These are phyloP conservation scores for Phaonia tiefii DNA, from an alignment of 2,888 invertebrate species.

Conservation along the genomic window DNA sequence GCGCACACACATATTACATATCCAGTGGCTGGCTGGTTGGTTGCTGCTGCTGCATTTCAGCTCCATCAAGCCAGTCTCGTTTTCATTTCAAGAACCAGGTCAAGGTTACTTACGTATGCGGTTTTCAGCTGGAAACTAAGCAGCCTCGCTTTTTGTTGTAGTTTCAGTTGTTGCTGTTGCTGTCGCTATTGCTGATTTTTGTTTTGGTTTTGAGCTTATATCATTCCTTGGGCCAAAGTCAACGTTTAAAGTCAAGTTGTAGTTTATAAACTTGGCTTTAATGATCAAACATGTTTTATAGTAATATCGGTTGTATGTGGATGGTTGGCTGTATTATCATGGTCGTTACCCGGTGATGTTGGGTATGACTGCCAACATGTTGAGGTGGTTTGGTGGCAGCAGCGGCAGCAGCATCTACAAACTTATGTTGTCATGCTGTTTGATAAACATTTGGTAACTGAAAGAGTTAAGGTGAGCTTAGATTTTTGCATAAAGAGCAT, in stretches of 20 bases:
- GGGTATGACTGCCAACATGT: conserved; percentile 10
- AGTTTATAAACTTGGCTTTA: conserved; percentile 41
- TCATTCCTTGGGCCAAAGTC: conserved; percentile 59
- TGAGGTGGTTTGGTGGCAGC: neutral
- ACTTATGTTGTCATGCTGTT: neutral
- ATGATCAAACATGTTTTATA: conserved; percentile 48
- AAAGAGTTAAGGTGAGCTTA: neutral
- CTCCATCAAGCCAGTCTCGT: conserved; percentile 70
- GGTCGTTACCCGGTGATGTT: conserved; percentile 1
- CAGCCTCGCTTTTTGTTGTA: conserved; percentile 11
- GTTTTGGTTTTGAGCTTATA: neutral
- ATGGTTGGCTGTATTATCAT: neutral
- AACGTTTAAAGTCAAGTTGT: conserved; percentile 64
- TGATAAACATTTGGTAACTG: neutral
- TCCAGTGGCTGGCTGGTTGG: too few relatives aligned
- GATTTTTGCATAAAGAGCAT: too few relatives aligned
- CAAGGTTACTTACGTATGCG: conserved; percentile 75
- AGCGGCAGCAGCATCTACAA: neutral
- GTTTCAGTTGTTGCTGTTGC: neutral
- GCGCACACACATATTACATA: conserved; percentile 55
- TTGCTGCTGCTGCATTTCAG: conserved; percentile 52
- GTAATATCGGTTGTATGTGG: neutral
- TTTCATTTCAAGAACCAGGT: conserved; percentile 80
- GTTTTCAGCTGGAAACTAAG: conserved; percentile 48
- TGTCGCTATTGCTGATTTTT: conserved; percentile 3